phyloP scores from a whole-genome alignment of 1,140 invertebrate genomes.

The Scylla paramamosain region DNA sequence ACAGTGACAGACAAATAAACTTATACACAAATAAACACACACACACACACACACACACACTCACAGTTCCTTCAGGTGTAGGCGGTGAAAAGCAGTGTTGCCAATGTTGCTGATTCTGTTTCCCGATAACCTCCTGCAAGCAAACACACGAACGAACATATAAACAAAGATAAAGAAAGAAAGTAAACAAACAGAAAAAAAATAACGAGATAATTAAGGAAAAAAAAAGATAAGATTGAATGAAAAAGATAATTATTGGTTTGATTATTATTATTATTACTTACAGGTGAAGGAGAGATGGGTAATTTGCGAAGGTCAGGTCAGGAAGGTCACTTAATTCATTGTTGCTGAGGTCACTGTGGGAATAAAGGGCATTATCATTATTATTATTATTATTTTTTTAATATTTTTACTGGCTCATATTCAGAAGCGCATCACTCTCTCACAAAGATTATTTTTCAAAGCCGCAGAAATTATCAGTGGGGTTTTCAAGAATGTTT shows the following conservation, averaged over 20 bases:
- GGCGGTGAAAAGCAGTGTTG: conserved; percentile 37
- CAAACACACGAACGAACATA: background rate
- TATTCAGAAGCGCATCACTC: too few relatives aligned
- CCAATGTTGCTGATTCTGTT: conserved; percentile 60
- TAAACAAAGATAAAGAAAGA: too few relatives aligned
- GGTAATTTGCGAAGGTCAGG: background rate
- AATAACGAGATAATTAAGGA: too few relatives aligned
- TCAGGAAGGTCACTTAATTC: background rate
- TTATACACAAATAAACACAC: background rate
- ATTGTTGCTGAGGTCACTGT: conserved; percentile 10
- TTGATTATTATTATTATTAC: background rate
- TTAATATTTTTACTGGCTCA: too few relatives aligned
- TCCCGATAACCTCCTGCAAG: conserved; percentile 61
- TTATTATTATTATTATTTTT: too few relatives aligned
- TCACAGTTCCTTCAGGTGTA: conserved; percentile 44
- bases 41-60: conserved; percentile 22
- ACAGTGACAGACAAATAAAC: background rate
- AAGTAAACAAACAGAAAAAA: too few relatives aligned
- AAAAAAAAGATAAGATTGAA: too few relatives aligned
- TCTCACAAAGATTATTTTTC: too few relatives aligned
- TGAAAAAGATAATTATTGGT: too few relatives aligned
- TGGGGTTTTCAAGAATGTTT: too few relatives aligned
- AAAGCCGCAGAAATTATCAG: too few relatives aligned
- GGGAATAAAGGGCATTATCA: background rate
- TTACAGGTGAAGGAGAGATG: background rate